Base-by-base conservation (phyloP, 2,797 vertebrate species). In the Lepilemur ruficaudatus region DNA sequence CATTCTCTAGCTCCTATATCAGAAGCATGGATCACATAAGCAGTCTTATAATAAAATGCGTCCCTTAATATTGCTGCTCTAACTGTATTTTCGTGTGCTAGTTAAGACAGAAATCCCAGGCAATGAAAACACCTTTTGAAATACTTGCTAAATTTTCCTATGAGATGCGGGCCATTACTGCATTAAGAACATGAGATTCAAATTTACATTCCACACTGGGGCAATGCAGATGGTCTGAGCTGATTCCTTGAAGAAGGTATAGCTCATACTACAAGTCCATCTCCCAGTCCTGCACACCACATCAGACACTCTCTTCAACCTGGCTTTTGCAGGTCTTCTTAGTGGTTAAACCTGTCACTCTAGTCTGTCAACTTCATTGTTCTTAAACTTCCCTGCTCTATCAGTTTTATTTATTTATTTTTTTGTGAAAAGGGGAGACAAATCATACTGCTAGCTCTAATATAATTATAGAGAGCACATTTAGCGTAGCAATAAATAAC, bases 91-190 rank as follows among this genome's bases (percentile, higher is more conserved):
- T 46, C 82, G 41, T 7, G 5, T 5, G n/a, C 50, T 52, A 73
- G 1, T 78, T 78, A 75, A 73, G 46, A 95, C 25, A 97, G 10
- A 28, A 35, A 73, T 23, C 78, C 59, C 76, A 18, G 70, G 69
- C 20, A 93, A 84, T 38, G n/a, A 94, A 94, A 92, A 11, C 28
- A 8, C 65, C 48, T 89, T 86, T 59, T 32, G 50, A 89, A 98
- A 92, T 59, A 93, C 0, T 52, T 63, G 69, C 11, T 59, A 32
- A 94, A 91, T 38, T 84, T 97, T 75, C 32, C 41, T n/a, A 25
- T 95, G 67, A 89, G 10, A 70, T 70, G n/a, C 23, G 17, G 30
- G 70, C 15, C 87, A 48, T 57, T 76, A 32, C 96, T 75, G 28
- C 11, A 86, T 52, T 25, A 96, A 78, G 7, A 70, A 35, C 2